Percentiles rank a stretch among this genome's conserved stretches.
Conservation (phyloP, 1,140 invertebrate species). For the Sitophilus oryzae region DNA sequence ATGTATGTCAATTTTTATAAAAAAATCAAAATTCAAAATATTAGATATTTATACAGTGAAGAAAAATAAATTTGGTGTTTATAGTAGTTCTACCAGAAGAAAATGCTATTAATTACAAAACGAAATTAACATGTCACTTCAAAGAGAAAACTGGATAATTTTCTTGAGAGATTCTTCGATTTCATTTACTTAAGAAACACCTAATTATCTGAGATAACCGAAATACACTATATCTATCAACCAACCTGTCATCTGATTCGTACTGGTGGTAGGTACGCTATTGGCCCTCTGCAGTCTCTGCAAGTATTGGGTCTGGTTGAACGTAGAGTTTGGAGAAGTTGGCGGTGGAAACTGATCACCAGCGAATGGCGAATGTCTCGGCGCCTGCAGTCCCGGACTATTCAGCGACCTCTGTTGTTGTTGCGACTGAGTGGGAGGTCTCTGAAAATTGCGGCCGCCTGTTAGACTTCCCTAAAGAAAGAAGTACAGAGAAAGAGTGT, state of each 20-base stretch:
- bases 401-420: slow-evolving; percentile 33
- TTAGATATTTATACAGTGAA: no score
- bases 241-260: slow-evolving; percentile 61
- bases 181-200: no score
- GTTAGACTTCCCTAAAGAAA: slow-evolving; percentile 20
- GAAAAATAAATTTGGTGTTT: no score
- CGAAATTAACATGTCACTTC: no score
- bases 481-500: slow-evolving; percentile 6
- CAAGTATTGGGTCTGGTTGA: slow-evolving; percentile 50
- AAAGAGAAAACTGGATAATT: no score
- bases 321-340: slow-evolving; percentile 50
- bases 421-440: slow-evolving; percentile 36
- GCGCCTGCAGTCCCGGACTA: slow-evolving; percentile 35
- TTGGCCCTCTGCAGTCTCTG: slow-evolving; percentile 57
- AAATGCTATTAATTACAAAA: no score
- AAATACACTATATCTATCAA: slow-evolving; percentile 11
- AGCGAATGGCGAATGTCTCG: slow-evolving; percentile 53
- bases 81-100: no score
- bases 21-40: no score
- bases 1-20: no score
- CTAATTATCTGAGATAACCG: slow-evolving; percentile 3
- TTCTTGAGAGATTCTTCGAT: no score
- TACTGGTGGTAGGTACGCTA: slow-evolving; percentile 57
- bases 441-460: slow-evolving; percentile 37
- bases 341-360: slow-evolving; percentile 53